Percentiles rank a stretch among this genome's conserved stretches.
Conservation (phyloP, 2,113 vertebrate species). For the Rafetus swinhoei region DNA sequence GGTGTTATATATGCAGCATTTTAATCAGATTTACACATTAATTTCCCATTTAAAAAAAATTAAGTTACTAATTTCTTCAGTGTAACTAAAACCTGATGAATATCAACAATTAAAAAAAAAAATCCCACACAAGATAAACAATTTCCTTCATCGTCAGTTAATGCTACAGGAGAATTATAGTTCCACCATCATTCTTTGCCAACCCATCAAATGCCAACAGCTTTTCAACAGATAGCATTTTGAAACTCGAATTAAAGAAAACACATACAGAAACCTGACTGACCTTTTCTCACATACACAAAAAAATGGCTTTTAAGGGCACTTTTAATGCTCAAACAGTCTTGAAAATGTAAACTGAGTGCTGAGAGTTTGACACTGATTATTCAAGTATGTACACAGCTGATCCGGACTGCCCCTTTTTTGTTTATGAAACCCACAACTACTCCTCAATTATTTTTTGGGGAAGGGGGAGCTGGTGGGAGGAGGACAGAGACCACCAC, state of each 20-base stretch:
- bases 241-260: neutral
- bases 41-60: neutral
- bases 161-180: neutral
- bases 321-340: neutral
- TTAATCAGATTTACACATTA: constrained; percentile 1
- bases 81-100: neutral
- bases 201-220: neutral
- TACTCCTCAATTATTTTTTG: neutral
- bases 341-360: neutral
- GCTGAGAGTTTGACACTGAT: neutral
- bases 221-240: neutral
- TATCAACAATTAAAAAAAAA: neutral
- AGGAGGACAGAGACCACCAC: neutral
- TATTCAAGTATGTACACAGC: neutral
- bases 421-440: neutral
- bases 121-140: neutral
- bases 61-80: neutral
- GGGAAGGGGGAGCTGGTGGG: neutral
- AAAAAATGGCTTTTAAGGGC: neutral
- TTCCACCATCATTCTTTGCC: neutral
- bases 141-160: neutral
- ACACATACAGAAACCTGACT: neutral
- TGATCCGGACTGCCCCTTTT: neutral
- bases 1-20: neutral
- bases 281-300: neutral